A percentile compares a stretch with the other conserved stretches of the same genome.
Evolutionary conservation across 2,888 invertebrate genomes (phyloP).

Genomic region (Andrena minutula): DNA sequence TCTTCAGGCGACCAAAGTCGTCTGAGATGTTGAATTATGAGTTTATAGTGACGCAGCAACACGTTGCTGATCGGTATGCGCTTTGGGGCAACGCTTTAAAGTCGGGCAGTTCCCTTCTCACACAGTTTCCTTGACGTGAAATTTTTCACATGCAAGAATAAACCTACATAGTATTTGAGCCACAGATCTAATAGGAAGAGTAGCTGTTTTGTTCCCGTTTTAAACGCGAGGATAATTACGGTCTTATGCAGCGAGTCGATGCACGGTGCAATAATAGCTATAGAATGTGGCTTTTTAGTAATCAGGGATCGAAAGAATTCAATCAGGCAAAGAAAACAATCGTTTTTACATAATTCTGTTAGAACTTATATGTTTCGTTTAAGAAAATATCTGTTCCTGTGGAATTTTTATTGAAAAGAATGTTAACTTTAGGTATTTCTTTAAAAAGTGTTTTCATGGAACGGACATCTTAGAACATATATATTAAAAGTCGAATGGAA

Average conservation of each 20-base stretch:
- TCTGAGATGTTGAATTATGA: constrained; percentile 64
- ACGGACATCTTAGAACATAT: too few relatives aligned
- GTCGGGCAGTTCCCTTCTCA: not conserved
- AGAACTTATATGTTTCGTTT: too few relatives aligned
- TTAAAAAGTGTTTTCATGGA: too few relatives aligned
- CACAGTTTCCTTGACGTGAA: constrained; percentile 21
- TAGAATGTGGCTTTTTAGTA: constrained; percentile 4
- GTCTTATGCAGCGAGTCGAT: constrained; percentile 14
- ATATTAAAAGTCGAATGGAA: too few relatives aligned
- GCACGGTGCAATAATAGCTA: constrained; percentile 26
- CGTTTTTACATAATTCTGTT: too few relatives aligned
- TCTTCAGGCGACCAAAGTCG: constrained; percentile 64
- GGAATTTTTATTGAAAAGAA: too few relatives aligned
- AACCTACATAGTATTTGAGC: too few relatives aligned
- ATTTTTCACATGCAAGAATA: constrained; percentile 14
- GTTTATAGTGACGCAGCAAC: constrained; percentile 66
- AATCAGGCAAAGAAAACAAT: too few relatives aligned
- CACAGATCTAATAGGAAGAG: not conserved
- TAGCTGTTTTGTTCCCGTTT: too few relatives aligned
- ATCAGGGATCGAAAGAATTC: too few relatives aligned
- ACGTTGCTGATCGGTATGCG: constrained; percentile 58
- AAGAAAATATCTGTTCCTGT: too few relatives aligned
- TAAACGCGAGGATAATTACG: constrained; percentile 20
- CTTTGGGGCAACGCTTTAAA: constrained; percentile 34
- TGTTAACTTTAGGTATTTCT: too few relatives aligned